Evolutionary conservation across 2,888 invertebrate genomes (phyloP), one percentile per base, ranked within the genome.

Genomic region (Lamproptera curius): DNA sequence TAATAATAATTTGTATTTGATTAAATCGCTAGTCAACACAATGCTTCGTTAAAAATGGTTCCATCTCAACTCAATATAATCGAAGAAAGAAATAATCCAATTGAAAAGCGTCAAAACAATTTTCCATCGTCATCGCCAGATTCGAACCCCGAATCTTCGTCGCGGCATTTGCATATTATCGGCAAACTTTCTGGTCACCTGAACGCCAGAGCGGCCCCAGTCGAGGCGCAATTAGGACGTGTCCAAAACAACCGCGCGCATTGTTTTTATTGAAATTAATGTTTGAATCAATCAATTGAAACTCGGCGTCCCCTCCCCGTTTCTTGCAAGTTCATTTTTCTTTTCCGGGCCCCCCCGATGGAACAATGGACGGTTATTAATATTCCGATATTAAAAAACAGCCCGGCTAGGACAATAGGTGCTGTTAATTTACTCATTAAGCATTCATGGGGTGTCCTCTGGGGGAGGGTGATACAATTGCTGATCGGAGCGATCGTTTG

Each of bases 211-310:
- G 52, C 42, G 55, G 51, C 55, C 45, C 55, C 65, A 73, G n/a
- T n/a, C n/a, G n/a, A n/a, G n/a, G 76, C 70, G 71, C 74, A 81
- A 80, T 82, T 75, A 71, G 61, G 64, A 67, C 64, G 62, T 73
- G 83, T 79, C 82, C 63, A 65, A 69, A 75, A 68, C 85, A 84
- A 71, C 59, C 62, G 61, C 59, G 64, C 65, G 76, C 76, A 77
- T 83, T 83, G 80, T 82, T 76, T 80, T 84, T 77, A 84, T 85
- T 80, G 74, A 83, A 86, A 86, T 86, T 84, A 86, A 86, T 86
- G 83, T 73, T 73, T 73, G 76, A 85, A 85, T 85, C 86, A 81
- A 87, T 87, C 86, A 84, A 83, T 79, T 74, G 68, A 66, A 71
- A 75, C 61, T 65, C 62, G 53, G 57, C 62, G 58, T 61, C 61